Conservation (phyloP, 2,113 vertebrate species). For the Psephotus haematonotus region DNA sequence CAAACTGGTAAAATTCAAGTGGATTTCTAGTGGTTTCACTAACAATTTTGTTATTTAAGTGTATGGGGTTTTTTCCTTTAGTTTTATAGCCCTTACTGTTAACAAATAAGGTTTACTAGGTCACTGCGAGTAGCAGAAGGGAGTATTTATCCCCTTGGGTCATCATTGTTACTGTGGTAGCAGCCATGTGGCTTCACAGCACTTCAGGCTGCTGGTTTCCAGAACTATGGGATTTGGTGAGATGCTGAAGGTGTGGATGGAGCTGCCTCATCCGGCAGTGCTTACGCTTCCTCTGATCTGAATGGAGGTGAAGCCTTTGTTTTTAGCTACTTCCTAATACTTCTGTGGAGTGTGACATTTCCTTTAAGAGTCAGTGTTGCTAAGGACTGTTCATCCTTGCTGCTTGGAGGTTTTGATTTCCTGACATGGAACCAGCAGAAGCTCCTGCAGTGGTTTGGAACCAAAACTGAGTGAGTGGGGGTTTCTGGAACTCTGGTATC, state of each 20-base stretch:
- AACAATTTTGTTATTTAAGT: not conserved
- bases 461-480: not conserved
- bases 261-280: not conserved
- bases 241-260: not conserved
- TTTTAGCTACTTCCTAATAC: not conserved
- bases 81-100: not conserved
- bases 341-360: not conserved
- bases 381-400: not conserved
- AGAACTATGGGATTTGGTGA: not conserved
- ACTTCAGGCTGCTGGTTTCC: not conserved
- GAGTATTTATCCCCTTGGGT: not conserved
- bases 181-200: not conserved
- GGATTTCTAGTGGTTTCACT: not conserved
- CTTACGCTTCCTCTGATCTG: not conserved
- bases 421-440: not conserved
- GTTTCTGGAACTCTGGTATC: not conserved
- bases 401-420: not conserved
- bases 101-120: not conserved
- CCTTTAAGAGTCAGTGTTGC: not conserved
- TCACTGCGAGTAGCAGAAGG: not conserved
- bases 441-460: not conserved
- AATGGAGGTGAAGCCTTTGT: not conserved
- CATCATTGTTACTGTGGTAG: not conserved
- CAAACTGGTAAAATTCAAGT: not conserved
- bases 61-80: fast-evolving